phyloP scores from a whole-genome alignment of 2,797 vertebrate species.

The Tiaroga cobitis region DNA sequence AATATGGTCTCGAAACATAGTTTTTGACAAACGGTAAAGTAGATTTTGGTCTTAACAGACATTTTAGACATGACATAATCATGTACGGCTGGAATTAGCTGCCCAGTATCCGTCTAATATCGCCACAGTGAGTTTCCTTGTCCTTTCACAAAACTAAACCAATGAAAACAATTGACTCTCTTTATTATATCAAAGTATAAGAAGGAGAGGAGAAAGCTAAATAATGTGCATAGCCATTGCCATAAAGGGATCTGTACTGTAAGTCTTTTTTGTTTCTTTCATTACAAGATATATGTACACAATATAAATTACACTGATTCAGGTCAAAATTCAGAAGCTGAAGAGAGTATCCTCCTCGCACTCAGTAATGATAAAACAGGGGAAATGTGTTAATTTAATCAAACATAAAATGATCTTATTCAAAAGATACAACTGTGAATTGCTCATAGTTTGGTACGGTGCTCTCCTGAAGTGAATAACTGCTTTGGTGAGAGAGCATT shows the following conservation, averaged over 20 bases:
- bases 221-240: not conserved
- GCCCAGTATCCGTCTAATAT: not conserved
- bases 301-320: not conserved
- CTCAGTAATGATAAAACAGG: not conserved
- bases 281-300: not conserved
- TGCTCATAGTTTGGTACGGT: not conserved
- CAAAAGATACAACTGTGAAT: not conserved
- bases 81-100: not conserved
- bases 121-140: not conserved
- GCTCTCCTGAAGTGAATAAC: not conserved
- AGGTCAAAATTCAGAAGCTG: not conserved
- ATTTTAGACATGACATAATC: not conserved
- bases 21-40: not conserved
- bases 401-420: not conserved
- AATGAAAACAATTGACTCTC: not conserved
- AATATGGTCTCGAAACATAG: not conserved
- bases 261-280: not conserved
- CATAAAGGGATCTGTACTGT: not conserved
- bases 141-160: not conserved
- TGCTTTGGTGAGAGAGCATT: conserved; percentile 3
- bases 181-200: not conserved
- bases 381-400: not conserved
- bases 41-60: not conserved
- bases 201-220: not conserved
- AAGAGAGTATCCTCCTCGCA: not conserved